Percentiles rank a stretch among this genome's conserved stretches.
phyloP scores from a whole-genome alignment of 2,797 vertebrate genomes.

The Clarias laeviceps region DNA sequence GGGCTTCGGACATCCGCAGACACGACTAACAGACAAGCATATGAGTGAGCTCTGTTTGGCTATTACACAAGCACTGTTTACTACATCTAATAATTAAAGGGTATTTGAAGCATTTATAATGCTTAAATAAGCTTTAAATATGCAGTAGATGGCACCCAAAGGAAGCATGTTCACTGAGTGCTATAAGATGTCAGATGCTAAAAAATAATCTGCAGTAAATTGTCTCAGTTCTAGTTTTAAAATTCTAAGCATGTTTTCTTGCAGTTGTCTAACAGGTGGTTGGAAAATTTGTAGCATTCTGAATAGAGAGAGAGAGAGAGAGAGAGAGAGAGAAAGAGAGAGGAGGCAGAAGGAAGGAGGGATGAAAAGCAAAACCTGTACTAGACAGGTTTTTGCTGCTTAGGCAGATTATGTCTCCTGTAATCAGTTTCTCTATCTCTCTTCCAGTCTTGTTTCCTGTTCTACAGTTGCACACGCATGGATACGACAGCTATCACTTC shows the following conservation, averaged over 20 bases:
- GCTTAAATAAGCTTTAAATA: neutral
- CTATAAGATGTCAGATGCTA: neutral
- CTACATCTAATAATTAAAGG: neutral
- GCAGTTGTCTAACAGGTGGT: slow-evolving; percentile 1
- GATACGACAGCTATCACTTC: neutral
- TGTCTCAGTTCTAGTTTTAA: neutral
- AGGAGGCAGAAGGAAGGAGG: neutral
- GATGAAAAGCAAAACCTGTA: neutral
- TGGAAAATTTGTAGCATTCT: slow-evolving; percentile 8
- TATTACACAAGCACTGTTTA: neutral
- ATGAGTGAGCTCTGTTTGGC: neutral
- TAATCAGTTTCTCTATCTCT: slow-evolving; percentile 3
- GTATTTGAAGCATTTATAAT: neutral
- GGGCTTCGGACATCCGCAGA: slow-evolving; percentile 39
- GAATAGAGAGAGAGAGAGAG: slow-evolving; percentile 2
- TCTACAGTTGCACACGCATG: neutral
- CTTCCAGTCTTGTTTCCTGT: neutral
- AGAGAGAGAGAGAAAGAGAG: neutral
- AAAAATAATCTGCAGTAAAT: neutral
- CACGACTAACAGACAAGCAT: slow-evolving; percentile 30
- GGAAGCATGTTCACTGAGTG: neutral
- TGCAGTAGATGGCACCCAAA: too few species aligned
- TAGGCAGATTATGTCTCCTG: neutral
- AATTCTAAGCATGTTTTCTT: slow-evolving; percentile 20
- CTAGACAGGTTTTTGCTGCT: slow-evolving; percentile 1